Base-by-base conservation (phyloP, 2,797 vertebrate genomes). In the Gadopsis marmoratus region DNA sequence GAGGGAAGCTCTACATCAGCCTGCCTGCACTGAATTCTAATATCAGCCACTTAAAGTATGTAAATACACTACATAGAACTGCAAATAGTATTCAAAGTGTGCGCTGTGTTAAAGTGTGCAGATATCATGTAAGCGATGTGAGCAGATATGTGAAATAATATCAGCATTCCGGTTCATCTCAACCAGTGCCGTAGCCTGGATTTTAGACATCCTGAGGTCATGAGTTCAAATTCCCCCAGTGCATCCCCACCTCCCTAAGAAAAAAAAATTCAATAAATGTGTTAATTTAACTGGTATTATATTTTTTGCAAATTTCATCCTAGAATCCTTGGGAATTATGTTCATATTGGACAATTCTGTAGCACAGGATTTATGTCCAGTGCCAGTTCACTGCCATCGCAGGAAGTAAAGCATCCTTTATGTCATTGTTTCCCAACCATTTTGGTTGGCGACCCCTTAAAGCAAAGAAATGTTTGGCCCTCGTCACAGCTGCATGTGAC, bases 1-100 rank as follows among this genome's bases (percentile, higher is more conserved):
- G 70, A 75, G 91, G 88, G 89, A 87, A 63, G 80, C 64, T 81
- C 83, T 23, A 78, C 88, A 86, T 87, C 84, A 81, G 73, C 85
- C 76, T 64, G 60, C 75, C 76, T 85, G 91, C 84, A 50, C 84
- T 61, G 83, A 86, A 88, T 91, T 81, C 82, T 72, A 88, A 88
- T 83, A 81, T 67, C 81, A 88, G 81, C 72, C 58, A 45, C 86
- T 89, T 76, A 73, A 83, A 86, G 76, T 84, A 69, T 86, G 86
- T 86, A 89, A 86, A 91, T 81, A 82, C 70, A 76, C 68, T 2
- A 74, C 79, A 71, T 74, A 23, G 69, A 82, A 76, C 64, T 41
- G 69, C 62, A 68, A 69, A 85, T 35, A 70, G 53, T 55, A 72
- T 77, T 72, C 62, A 71, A 64, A 68, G 33, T 63, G 41, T 56